Evolutionary conservation across 2,113 vertebrate genomes (phyloP).

Genomic region (Neolamprologus longior): DNA sequence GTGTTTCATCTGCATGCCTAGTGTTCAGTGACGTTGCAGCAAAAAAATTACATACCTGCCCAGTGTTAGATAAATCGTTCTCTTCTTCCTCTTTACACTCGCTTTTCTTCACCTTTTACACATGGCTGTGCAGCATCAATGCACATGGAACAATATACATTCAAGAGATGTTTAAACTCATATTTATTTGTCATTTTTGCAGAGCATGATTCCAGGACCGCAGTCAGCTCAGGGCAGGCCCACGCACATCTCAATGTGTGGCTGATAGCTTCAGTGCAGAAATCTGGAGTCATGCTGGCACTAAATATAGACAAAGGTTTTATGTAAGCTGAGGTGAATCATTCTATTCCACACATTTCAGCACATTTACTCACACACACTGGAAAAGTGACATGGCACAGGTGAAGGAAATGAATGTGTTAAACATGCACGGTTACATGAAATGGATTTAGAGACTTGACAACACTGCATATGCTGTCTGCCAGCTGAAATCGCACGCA

Average conservation of each 20-base stretch:
- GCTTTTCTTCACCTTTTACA: background rate
- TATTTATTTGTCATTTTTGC: slow-evolving; percentile 3
- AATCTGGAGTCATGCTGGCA: slow-evolving; percentile 70
- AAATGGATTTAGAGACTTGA: background rate
- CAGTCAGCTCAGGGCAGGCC: slow-evolving; percentile 55
- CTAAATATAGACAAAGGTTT: slow-evolving; percentile 76
- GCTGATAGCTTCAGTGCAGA: slow-evolving; percentile 69
- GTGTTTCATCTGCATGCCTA: background rate
- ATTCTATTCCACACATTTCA: slow-evolving; percentile 62
- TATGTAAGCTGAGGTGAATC: slow-evolving; percentile 77
- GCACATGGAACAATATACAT: background rate
- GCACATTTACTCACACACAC: slow-evolving; percentile 23
- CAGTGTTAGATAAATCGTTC: background rate
- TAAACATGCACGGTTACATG: background rate
- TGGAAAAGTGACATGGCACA: slow-evolving; percentile 27
- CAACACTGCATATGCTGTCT: background rate
- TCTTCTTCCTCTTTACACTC: background rate
- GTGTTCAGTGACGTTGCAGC: background rate
- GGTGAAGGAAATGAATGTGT: slow-evolving; percentile 7
- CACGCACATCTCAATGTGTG: slow-evolving; percentile 70
- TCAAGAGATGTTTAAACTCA: background rate
- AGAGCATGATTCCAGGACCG: slow-evolving; percentile 38
- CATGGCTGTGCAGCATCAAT: background rate
- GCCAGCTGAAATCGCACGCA: background rate
- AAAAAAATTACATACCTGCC: background rate